Conservation (phyloP, 2,113 vertebrate genomes). For the Erpornis zantholeuca region DNA sequence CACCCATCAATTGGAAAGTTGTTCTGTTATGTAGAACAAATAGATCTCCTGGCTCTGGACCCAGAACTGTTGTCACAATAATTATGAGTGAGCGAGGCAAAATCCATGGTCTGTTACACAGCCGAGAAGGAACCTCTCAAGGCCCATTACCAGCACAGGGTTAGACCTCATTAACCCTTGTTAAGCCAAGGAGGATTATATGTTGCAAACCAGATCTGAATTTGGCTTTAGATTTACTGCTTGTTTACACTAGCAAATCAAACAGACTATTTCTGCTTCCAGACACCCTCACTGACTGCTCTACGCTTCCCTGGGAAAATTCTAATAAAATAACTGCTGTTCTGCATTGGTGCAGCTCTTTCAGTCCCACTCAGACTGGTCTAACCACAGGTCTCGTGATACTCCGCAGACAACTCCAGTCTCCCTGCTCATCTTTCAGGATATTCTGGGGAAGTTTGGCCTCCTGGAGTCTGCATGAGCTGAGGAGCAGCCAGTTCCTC, state of each 20-base stretch:
- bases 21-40: neutral
- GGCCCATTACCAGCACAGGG: neutral
- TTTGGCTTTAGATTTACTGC: slow-evolving; percentile 29
- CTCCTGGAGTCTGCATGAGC: neutral
- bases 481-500: neutral
- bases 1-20: neutral
- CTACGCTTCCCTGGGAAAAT: neutral
- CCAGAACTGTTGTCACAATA: neutral
- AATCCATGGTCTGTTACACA: neutral
- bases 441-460: neutral
- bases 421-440: neutral
- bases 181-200: slow-evolving; percentile 9
- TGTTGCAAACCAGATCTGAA: slow-evolving; percentile 23
- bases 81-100: neutral
- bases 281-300: neutral
- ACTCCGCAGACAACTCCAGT: neutral
- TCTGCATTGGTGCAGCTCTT: neutral
- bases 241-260: slow-evolving; percentile 35
- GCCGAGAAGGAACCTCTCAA: neutral
- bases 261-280: neutral
- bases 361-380: neutral
- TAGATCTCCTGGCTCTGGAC: neutral
- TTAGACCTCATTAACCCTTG: slow-evolving; percentile 18
- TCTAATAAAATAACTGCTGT: neutral
- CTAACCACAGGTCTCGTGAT: neutral